phyloP scores from a whole-genome alignment of 2,888 invertebrate genomes.

The Taphrorychus bicolor region DNA sequence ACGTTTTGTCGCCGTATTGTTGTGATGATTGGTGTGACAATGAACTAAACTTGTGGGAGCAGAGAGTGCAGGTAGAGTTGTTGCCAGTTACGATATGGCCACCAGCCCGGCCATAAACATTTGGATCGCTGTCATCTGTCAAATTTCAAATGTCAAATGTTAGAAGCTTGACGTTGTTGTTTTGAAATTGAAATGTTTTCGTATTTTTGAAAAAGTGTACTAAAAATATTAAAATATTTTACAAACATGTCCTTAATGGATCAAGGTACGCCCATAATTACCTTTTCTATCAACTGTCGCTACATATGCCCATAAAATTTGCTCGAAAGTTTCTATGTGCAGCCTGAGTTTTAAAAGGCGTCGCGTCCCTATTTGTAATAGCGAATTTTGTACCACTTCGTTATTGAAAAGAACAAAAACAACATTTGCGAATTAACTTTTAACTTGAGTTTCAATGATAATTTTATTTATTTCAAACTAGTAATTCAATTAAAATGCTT shows the following conservation, averaged over 20 bases:
- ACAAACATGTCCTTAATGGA: constrained; percentile 49
- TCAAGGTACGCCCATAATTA: constrained; percentile 46
- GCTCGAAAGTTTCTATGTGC: neutral
- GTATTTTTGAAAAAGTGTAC: constrained; percentile 42
- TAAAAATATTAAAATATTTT: constrained; percentile 37
- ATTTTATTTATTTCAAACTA: neutral
- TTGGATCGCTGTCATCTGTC: too few relatives aligned
- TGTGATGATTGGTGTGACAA: too few relatives aligned
- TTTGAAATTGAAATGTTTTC: constrained; percentile 56
- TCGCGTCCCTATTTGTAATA: neutral
- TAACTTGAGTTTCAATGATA: neutral
- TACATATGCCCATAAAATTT: neutral
- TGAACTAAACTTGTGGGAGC: too few relatives aligned
- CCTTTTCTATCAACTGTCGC: neutral
- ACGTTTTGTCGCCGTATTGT: too few relatives aligned
- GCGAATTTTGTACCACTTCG: constrained; percentile 1
- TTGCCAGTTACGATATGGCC: too few relatives aligned
- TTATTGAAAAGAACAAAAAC: neutral
- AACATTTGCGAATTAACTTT: neutral
- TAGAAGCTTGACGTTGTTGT: constrained; percentile 44
- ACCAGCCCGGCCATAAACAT: too few relatives aligned
- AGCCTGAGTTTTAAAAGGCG: neutral
- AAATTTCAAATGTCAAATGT: constrained; percentile 43
- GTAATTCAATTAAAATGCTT: neutral
- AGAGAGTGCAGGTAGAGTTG: too few relatives aligned